A percentile compares a stretch with the other conserved stretches of the same genome.
Conservation (phyloP, 2,113 vertebrate species). For the Tylochromis polylepis region DNA sequence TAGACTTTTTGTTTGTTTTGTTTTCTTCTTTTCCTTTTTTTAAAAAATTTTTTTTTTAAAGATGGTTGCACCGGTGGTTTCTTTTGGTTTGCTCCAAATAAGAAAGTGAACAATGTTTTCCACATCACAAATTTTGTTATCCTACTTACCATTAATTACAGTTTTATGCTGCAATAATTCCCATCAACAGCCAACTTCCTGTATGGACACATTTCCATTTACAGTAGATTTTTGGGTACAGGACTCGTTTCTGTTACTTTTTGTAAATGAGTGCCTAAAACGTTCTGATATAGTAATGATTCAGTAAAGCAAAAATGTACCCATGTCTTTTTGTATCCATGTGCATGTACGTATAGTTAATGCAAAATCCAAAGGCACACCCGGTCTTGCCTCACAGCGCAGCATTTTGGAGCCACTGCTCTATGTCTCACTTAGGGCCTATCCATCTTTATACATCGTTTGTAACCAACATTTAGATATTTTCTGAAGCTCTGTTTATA, state of each 20-base stretch:
- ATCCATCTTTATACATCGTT: background rate
- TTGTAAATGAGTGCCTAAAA: background rate
- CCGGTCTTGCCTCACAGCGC: background rate
- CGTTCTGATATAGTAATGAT: accelerated
- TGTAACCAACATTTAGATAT: background rate
- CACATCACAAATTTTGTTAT: background rate
- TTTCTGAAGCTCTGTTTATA: background rate
- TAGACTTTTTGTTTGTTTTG: background rate
- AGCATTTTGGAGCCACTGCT: background rate
- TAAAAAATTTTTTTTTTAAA: no score
- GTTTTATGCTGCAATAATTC: background rate
- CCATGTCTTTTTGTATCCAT: background rate
- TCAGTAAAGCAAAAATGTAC: background rate
- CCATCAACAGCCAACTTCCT: background rate
- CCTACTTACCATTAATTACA: background rate
- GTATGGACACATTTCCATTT: background rate
- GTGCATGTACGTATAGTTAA: accelerated
- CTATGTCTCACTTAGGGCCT: background rate
- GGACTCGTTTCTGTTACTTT: background rate
- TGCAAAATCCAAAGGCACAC: background rate
- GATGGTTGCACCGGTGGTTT: accelerated
- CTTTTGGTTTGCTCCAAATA: accelerated
- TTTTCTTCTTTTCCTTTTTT: background rate
- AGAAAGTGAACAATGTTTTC: background rate
- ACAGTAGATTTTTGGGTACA: background rate